Evolutionary conservation across 2,797 vertebrate species (phyloP).

Genomic region (Australoheros facetus): DNA sequence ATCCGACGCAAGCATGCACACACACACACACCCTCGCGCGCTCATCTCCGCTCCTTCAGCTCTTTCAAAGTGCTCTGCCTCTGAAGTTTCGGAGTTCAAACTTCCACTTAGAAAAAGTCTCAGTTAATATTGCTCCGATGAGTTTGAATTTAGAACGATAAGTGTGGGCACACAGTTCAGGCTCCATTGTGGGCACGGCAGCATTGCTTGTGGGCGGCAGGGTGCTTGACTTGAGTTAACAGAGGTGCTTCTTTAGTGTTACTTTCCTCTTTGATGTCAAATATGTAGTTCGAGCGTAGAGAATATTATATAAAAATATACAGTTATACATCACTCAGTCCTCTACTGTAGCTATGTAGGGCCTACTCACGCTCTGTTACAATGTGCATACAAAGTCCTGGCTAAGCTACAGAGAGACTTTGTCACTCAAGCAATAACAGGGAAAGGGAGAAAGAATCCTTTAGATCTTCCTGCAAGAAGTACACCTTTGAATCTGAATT

Average conservation of each 20-base stretch:
- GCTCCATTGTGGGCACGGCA: slow-evolving; percentile 38
- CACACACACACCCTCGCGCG: slow-evolving; percentile 8
- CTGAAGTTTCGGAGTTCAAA: slow-evolving; percentile 72
- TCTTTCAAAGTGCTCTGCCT: slow-evolving; percentile 69
- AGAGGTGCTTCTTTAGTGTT: slow-evolving; percentile 47
- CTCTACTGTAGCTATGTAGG: slow-evolving; percentile 65
- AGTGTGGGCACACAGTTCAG: slow-evolving; percentile 30
- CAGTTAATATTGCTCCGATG: slow-evolving; percentile 45
- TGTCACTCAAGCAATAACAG: slow-evolving; percentile 85
- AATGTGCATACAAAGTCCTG: slow-evolving; percentile 78
- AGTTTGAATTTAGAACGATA: slow-evolving; percentile 52
- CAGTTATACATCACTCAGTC: slow-evolving; percentile 53
- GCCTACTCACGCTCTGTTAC: slow-evolving; percentile 67
- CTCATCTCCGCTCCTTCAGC: slow-evolving; percentile 71
- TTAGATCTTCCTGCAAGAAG: slow-evolving; percentile 84
- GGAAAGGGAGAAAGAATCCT: slow-evolving; percentile 77
- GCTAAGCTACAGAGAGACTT: slow-evolving; percentile 82
- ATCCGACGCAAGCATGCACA: slow-evolving; percentile 44
- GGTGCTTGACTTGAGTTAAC: slow-evolving; percentile 51
- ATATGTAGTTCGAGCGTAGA: slow-evolving; percentile 65
- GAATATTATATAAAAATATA: slow-evolving; percentile 67
- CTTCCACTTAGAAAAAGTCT: slow-evolving; percentile 63
- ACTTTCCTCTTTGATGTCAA: slow-evolving; percentile 70
- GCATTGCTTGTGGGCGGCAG: slow-evolving; percentile 41
- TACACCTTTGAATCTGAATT: slow-evolving; percentile 87